Evolutionary conservation across 1,140 invertebrate species (phyloP).

Genomic region (Pseudomyrmex pallidus): DNA sequence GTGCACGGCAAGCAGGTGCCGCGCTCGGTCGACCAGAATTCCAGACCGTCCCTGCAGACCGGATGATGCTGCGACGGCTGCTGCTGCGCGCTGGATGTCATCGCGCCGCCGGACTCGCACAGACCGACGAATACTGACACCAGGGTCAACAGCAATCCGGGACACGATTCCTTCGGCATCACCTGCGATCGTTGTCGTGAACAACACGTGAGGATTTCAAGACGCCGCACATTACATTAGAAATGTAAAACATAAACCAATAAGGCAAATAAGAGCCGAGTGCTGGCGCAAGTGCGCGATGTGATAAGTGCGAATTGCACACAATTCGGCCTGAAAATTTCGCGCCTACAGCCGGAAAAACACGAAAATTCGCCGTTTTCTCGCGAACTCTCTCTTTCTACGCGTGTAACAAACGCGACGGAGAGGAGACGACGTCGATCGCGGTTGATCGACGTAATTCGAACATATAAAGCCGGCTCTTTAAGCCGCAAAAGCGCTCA

Average conservation of each 20-base stretch:
- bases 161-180: constrained; percentile 72
- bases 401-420: background rate
- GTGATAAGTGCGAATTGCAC: no score
- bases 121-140: constrained; percentile 71
- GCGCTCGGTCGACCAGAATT: constrained; percentile 86
- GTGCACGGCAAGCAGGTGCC: constrained; percentile 87
- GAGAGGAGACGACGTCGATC: constrained; percentile 41
- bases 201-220: no score
- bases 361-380: no score
- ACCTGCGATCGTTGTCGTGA: constrained; percentile 62
- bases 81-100: constrained; percentile 74
- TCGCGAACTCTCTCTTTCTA: background rate
- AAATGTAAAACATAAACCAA: no score
- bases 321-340: no score
- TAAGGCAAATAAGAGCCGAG: no score
- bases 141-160: constrained; percentile 73
- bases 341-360: background rate
- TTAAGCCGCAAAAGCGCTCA: constrained; percentile 69
- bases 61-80: constrained; percentile 66
- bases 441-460: constrained; percentile 63
- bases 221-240: no score
- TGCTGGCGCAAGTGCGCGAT: no score
- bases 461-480: constrained; percentile 67
- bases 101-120: constrained; percentile 77
- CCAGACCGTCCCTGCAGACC: constrained; percentile 84